A percentile compares a stretch with the other conserved stretches of the same genome.
Conservation (phyloP, 2,888 invertebrate species). For the Acanthoscelides obtectus region DNA sequence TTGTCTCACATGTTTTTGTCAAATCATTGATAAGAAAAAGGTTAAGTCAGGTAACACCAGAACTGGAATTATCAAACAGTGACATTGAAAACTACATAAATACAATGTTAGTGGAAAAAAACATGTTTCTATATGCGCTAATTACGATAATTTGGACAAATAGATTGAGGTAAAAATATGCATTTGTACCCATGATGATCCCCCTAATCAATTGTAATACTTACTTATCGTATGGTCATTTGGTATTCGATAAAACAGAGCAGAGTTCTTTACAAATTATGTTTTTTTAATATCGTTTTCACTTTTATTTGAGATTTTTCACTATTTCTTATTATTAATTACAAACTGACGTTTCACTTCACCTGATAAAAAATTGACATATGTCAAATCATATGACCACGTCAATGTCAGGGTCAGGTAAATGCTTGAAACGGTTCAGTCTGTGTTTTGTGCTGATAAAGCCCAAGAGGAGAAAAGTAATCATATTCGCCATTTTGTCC, state of each 20-base stretch:
- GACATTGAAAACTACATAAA: not conserved
- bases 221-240: not conserved
- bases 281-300: not conserved
- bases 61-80: not conserved
- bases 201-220: not conserved
- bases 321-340: not conserved
- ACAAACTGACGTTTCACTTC: not conserved
- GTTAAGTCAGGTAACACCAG: constrained; percentile 4
- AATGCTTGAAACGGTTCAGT: too few species aligned
- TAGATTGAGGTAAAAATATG: not conserved
- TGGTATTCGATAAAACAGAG: not conserved
- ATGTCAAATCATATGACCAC: not conserved
- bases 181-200: not conserved
- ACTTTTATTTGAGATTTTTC: not conserved
- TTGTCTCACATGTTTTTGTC: constrained; percentile 1
- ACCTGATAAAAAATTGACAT: not conserved
- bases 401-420: not conserved
- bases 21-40: constrained; percentile 8
- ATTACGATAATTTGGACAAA: not conserved
- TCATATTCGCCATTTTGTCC: too few species aligned
- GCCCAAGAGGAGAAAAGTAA: too few species aligned
- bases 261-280: not conserved
- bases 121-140: not conserved
- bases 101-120: not conserved
- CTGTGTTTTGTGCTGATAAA: too few species aligned